A percentile compares a stretch with the other conserved stretches of the same genome.
Evolutionary conservation across 1,140 invertebrate species (phyloP).

Genomic region (Panulirus ornatus): DNA sequence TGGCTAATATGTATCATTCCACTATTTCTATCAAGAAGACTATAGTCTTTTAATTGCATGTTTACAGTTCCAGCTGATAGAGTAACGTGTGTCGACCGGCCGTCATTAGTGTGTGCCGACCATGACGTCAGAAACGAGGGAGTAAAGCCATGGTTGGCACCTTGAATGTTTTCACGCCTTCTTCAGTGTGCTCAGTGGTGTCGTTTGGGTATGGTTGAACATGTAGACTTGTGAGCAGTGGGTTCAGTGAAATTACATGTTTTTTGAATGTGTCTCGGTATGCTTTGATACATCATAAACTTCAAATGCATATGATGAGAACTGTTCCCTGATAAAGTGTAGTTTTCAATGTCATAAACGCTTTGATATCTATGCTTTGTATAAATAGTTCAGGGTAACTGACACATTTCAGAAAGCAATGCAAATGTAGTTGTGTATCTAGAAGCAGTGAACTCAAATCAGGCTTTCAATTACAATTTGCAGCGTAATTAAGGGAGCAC

Average conservation of each 20-base stretch:
- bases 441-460: slow-evolving; percentile 30
- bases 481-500: background rate
- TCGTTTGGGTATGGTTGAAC: background rate
- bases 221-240: slow-evolving; percentile 20
- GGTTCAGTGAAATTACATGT: slow-evolving; percentile 12
- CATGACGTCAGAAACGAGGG: slow-evolving; percentile 58
- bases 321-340: slow-evolving; percentile 12
- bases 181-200: slow-evolving; percentile 38
- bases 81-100: slow-evolving; percentile 61
- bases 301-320: slow-evolving; percentile 8
- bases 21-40: background rate
- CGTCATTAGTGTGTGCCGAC: slow-evolving; percentile 44
- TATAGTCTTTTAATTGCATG: slow-evolving; percentile 48
- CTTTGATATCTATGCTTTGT: slow-evolving; percentile 27
- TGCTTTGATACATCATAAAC: background rate
- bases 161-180: background rate
- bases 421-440: slow-evolving; percentile 18
- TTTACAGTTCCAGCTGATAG: slow-evolving; percentile 73
- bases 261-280: slow-evolving; percentile 19
- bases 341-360: slow-evolving; percentile 22
- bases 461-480: slow-evolving; percentile 29
- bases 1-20: too few relatives aligned
- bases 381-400: background rate
- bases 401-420: slow-evolving; percentile 11
- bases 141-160: slow-evolving; percentile 41